phyloP scores from a whole-genome alignment of 1,140 invertebrate species.

The Thaumatotibia leucotreta region DNA sequence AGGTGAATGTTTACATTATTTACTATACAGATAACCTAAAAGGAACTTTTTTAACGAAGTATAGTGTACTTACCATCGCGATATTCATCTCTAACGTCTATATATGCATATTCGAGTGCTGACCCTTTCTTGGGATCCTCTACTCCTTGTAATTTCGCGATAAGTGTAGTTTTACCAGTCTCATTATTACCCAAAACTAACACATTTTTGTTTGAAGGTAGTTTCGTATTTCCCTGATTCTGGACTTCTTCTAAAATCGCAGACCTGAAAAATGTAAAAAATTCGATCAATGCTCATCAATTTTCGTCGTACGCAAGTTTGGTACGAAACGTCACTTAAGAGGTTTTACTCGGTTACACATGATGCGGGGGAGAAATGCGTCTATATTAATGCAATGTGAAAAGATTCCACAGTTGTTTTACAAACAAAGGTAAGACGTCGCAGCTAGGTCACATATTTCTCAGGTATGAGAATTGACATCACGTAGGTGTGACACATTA shows the following conservation, averaged over 20 bases:
- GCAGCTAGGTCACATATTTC: slow-evolving; percentile 71
- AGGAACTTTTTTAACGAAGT: background rate
- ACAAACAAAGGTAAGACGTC: slow-evolving; percentile 63
- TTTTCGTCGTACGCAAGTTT: background rate
- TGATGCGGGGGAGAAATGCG: background rate
- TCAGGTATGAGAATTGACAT: slow-evolving; percentile 68
- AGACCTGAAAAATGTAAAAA: slow-evolving; percentile 82
- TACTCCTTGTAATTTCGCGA: slow-evolving; percentile 94
- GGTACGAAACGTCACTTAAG: background rate
- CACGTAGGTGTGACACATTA: slow-evolving; percentile 76
- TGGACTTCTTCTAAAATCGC: slow-evolving; percentile 95
- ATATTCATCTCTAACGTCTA: slow-evolving; percentile 99
- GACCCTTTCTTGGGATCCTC: slow-evolving; percentile 98
- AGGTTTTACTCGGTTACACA: background rate
- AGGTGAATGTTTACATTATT: background rate
- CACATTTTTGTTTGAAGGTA: slow-evolving; percentile 94
- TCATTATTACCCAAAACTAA: slow-evolving; percentile 96
- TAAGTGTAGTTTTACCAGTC: slow-evolving; percentile 97
- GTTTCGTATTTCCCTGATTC: slow-evolving; percentile 94
- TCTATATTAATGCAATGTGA: slow-evolving; percentile 20
- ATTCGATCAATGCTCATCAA: slow-evolving; percentile 5
- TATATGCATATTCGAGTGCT: slow-evolving; percentile 98
- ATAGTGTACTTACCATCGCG: slow-evolving; percentile 89
- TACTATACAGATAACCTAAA: background rate
- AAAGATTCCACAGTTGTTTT: slow-evolving; percentile 43